phyloP scores from a whole-genome alignment of 2,797 vertebrate genomes.

The Cuniculus paca region DNA sequence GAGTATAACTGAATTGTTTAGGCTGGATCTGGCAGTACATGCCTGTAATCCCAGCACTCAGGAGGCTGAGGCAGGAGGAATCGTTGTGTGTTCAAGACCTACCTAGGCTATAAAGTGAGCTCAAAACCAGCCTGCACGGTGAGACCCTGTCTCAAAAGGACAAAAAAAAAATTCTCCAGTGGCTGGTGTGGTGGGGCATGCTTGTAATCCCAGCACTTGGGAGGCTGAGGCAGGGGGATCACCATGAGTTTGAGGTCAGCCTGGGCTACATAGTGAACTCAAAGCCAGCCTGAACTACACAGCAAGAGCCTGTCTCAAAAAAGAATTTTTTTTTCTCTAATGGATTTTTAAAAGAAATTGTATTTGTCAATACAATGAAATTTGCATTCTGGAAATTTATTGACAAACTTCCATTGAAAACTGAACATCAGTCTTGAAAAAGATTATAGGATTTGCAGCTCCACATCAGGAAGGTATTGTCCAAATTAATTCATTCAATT shows the following conservation, averaged over 20 bases:
- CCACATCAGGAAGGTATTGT: not conserved
- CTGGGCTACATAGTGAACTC: not conserved
- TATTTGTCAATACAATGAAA: constrained; percentile 41
- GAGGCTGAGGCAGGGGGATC: not conserved
- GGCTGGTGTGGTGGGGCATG: not conserved
- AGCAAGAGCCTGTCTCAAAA: not conserved
- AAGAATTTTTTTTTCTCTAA: not conserved
- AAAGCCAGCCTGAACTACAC: not conserved
- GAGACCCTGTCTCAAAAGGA: no score
- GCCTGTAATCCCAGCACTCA: no score
- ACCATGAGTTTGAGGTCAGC: not conserved
- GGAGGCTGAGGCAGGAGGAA: no score
- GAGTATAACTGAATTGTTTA: no score
- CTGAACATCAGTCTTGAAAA: constrained; percentile 1
- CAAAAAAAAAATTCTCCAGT: no score
- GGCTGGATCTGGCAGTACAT: no score
- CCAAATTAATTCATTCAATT: not conserved
- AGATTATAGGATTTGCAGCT: not conserved
- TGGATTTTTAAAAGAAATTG: not conserved
- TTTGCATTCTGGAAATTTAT: constrained; percentile 49
- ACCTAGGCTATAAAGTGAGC: no score
- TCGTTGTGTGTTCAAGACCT: no score
- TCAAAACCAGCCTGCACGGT: no score
- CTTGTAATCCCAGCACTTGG: not conserved
- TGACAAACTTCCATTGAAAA: constrained; percentile 39